Conservation (phyloP, 1,140 invertebrate genomes). For the Pachypsylla venusta region DNA sequence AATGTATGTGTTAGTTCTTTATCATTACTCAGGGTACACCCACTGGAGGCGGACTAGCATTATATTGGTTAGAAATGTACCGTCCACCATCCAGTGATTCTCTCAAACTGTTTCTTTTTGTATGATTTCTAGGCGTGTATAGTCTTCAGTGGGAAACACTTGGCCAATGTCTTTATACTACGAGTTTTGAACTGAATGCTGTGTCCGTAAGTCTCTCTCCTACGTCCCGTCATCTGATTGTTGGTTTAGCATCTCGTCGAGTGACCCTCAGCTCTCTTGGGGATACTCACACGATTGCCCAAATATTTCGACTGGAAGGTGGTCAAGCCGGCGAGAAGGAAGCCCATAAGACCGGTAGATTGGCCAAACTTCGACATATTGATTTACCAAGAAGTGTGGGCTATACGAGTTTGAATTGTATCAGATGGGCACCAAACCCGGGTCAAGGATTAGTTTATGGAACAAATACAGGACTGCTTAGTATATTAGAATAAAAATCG, state of each 20-base stretch:
- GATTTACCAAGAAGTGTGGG: slow-evolving; percentile 40
- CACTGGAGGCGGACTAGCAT: no score
- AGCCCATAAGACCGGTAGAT: slow-evolving; percentile 28
- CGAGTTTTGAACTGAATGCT: slow-evolving; percentile 56
- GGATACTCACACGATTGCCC: slow-evolving; percentile 46
- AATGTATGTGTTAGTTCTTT: no score
- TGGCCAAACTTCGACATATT: slow-evolving; percentile 42
- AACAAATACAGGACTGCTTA: slow-evolving; percentile 52
- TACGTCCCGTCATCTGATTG: slow-evolving; percentile 54
- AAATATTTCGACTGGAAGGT: slow-evolving; percentile 32
- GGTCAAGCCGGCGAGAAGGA: slow-evolving; percentile 20
- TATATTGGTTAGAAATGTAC: no score
- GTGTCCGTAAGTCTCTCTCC: slow-evolving; percentile 72
- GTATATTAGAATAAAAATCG: not conserved
- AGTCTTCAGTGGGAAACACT: slow-evolving; percentile 55
- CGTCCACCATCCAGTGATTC: no score
- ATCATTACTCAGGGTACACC: no score
- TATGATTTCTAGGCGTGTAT: slow-evolving; percentile 46
- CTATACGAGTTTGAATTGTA: slow-evolving; percentile 61
- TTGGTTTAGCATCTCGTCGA: slow-evolving; percentile 54
- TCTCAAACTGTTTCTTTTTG: no score
- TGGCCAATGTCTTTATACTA: slow-evolving; percentile 59
- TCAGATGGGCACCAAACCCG: slow-evolving; percentile 61
- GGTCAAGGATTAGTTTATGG: slow-evolving; percentile 73
- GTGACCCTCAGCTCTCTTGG: slow-evolving; percentile 35